These are phyloP conservation scores for Tenthredo amoena DNA, from an alignment of 2,888 invertebrate species.

Conservation along the genomic window DNA sequence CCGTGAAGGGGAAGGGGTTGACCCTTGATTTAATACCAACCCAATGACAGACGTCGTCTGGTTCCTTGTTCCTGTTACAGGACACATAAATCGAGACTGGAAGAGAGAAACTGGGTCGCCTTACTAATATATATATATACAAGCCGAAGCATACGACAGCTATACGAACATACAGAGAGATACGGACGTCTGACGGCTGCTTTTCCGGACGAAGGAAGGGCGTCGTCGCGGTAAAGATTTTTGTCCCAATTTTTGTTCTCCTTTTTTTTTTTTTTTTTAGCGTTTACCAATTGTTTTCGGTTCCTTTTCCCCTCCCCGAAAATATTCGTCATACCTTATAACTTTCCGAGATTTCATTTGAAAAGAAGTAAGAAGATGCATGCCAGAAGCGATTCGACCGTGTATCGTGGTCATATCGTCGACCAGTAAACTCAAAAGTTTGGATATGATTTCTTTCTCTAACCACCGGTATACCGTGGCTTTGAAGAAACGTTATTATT, in stretches of 20 bases:
- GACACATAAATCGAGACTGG: conserved; percentile 24
- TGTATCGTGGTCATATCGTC: background rate
- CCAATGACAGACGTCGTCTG: conserved; percentile 38
- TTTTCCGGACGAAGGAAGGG: conserved; percentile 1
- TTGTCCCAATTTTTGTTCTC: background rate
- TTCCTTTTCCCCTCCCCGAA: too few species aligned
- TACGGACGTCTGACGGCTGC: background rate
- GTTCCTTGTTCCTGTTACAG: conserved; percentile 29
- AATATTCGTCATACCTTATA: too few species aligned
- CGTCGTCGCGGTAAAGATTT: background rate
- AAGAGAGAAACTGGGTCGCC: conserved; percentile 40
- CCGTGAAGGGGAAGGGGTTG: background rate
- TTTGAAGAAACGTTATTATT: background rate
- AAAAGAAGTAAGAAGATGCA: background rate
- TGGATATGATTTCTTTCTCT: background rate
- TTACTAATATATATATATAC: background rate
- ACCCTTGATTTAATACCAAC: conserved; percentile 26
- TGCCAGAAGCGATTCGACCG: background rate
- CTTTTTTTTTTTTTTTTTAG: background rate
- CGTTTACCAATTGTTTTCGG: background rate
- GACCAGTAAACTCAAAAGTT: background rate
- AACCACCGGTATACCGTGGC: background rate
- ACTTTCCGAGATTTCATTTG: too few species aligned
- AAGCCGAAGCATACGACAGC: background rate
- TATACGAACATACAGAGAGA: background rate